Base-by-base conservation (phyloP, 2,113 vertebrate species). In the Otis tarda region DNA sequence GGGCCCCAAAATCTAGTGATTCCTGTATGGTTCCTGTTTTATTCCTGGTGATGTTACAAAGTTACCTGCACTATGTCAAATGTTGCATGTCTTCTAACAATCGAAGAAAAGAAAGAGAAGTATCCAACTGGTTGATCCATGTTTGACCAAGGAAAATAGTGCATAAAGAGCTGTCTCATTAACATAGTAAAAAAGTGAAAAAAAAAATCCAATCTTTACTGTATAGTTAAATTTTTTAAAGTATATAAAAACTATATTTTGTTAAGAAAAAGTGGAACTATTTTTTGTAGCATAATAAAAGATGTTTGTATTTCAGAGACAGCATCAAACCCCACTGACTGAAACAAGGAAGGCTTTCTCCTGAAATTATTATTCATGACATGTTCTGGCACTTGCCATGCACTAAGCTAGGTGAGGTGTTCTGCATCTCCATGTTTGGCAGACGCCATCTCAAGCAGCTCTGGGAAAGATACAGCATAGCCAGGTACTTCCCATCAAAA, bases 171-270 rank as follows among this genome's bases (percentile, higher is more conserved):
- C 77, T 93, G 77, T 76, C 94, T 97, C 89, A 30, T 65, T 63
- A 82, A 45, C 30, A 47, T 8, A 74, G 25, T 49, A 64, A 91
- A 92, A 95, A 79, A 39, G 6, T 10, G 71, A 35, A 68, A 57
- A 50, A 50, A 19, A 25, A 53, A 24, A 7, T 64, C 59, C 77
- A 79, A 7, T 87, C 89, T 96, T 95, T 96, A 7, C 52, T 95
- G 75, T 93, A 89, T 91, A 94, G 23, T 90, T 81, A 83, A 37
- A 8, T 50, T 96, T 96, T 95, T 97, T 80, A 3, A 95, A 92
- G 37, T 89, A 69, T 91, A 85, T 89, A 39, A 91, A 91, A 97
- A 15, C 50, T 97, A 47, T 97, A 95, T 97, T 97, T 97, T 97
- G 85, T 69, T 97, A 96, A 28, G 5, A 90, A 89, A 91, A 94